Percentiles rank a stretch among this genome's conserved stretches.
These are phyloP conservation scores for Gymnoscopelus microlampas DNA, from an alignment of 2,797 vertebrate species.

Conservation along the genomic window DNA sequence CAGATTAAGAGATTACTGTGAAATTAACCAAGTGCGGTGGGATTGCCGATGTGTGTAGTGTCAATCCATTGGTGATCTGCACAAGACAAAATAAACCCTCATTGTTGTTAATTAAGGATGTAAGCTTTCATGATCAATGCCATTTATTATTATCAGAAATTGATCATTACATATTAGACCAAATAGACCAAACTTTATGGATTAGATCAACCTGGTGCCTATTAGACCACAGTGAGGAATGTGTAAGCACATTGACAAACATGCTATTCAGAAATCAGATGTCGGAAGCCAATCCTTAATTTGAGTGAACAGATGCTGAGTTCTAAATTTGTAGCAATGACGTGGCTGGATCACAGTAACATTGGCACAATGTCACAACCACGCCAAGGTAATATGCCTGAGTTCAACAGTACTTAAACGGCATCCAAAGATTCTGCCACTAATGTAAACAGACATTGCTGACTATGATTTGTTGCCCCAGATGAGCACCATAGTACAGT, in stretches of 20 bases:
- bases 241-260: slow-evolving; percentile 16
- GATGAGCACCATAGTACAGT: slow-evolving; percentile 2
- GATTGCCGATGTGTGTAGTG: slow-evolving; percentile 55
- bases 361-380: slow-evolving; percentile 19
- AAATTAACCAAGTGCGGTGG: slow-evolving; percentile 74
- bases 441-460: slow-evolving; percentile 24
- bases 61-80: slow-evolving; percentile 15
- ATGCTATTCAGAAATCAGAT: slow-evolving; percentile 14
- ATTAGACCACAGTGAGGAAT: slow-evolving; percentile 24
- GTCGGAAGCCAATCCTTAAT: slow-evolving; percentile 35
- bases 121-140: slow-evolving; percentile 23
- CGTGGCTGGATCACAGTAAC: slow-evolving; percentile 18
- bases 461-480: neutral
- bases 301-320: slow-evolving; percentile 46
- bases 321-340: slow-evolving; percentile 38
- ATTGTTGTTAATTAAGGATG: neutral
- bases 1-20: slow-evolving; percentile 84
- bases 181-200: slow-evolving; percentile 11
- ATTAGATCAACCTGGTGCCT: slow-evolving; percentile 11
- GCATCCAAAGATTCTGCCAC: slow-evolving; percentile 30
- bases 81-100: slow-evolving; percentile 19
- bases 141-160: slow-evolving; percentile 10
- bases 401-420: slow-evolving; percentile 1
- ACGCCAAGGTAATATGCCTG: slow-evolving; percentile 1
- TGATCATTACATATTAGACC: slow-evolving; percentile 18